Conservation (phyloP, 1,140 invertebrate genomes). For the Coboldia fuscipes region DNA sequence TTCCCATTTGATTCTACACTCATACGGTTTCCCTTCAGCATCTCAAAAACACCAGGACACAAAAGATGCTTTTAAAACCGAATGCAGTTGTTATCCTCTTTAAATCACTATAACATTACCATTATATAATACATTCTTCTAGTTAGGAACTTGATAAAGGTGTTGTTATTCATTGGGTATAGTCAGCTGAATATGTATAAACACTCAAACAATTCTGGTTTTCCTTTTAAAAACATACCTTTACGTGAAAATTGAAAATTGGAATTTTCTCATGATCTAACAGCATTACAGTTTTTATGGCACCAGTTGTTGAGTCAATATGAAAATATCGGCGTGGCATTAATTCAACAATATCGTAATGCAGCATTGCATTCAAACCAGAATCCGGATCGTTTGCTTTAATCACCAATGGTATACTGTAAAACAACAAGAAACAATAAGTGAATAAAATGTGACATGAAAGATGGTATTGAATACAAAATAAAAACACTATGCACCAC, state of each 20-base stretch:
- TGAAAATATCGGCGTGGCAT: slow-evolving; percentile 51
- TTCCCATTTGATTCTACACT: too few relatives aligned
- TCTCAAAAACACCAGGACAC: too few relatives aligned
- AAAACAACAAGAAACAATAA: slow-evolving; percentile 11
- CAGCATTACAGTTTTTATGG: slow-evolving; percentile 49
- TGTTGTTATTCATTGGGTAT: neutral
- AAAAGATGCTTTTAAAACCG: too few relatives aligned
- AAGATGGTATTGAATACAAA: neutral
- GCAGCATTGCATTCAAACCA: slow-evolving; percentile 57
- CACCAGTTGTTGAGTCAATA: slow-evolving; percentile 74
- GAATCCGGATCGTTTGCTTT: slow-evolving; percentile 58
- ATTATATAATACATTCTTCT: neutral
- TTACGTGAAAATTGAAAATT: slow-evolving; percentile 56
- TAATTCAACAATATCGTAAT: slow-evolving; percentile 66
- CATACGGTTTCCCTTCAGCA: too few relatives aligned
- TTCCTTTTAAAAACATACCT: too few relatives aligned
- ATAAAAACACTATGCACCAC: neutral
- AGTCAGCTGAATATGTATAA: neutral
- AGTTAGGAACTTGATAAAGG: neutral
- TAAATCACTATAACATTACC: too few relatives aligned
- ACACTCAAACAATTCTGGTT: too few relatives aligned
- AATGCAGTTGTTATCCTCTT: too few relatives aligned
- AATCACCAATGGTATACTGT: slow-evolving; percentile 53
- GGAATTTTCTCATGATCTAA: slow-evolving; percentile 63
- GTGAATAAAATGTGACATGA: neutral